Conservation (phyloP, 2,888 invertebrate species). For the Mechanitis messenoides region DNA sequence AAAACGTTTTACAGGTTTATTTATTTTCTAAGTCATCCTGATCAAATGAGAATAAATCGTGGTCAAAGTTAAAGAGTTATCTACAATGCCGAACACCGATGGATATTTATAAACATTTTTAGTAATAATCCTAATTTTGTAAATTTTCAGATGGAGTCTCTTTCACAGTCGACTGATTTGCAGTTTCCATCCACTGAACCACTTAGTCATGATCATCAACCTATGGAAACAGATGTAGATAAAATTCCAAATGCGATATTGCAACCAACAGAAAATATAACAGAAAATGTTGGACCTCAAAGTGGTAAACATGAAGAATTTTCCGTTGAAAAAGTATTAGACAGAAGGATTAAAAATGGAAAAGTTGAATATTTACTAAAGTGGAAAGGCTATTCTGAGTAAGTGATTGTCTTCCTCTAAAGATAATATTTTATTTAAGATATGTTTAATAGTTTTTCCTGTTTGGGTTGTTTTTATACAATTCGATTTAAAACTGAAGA, state of each 20-base stretch:
- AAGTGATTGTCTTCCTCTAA: constrained; percentile 37
- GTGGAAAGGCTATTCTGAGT: constrained; percentile 82
- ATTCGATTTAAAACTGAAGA: too few relatives aligned
- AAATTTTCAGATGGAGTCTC: constrained; percentile 35
- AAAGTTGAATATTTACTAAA: constrained; percentile 81
- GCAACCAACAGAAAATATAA: constrained; percentile 22
- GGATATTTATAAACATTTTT: too few relatives aligned
- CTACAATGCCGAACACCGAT: too few relatives aligned
- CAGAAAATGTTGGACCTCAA: constrained; percentile 38
- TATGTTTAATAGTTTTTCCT: not conserved
- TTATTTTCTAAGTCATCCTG: too few relatives aligned
- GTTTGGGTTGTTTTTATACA: too few relatives aligned
- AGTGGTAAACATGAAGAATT: constrained; percentile 79
- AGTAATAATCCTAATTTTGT: not conserved
- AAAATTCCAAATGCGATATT: constrained; percentile 21
- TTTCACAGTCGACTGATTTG: constrained; percentile 36
- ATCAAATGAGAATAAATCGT: too few relatives aligned
- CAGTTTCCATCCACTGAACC: constrained; percentile 29
- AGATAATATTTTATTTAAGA: not conserved
- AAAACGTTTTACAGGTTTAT: too few relatives aligned
- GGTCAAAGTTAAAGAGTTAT: too few relatives aligned
- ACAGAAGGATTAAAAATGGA: constrained; percentile 81
- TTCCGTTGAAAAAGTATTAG: constrained; percentile 85
- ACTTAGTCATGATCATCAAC: constrained; percentile 35
- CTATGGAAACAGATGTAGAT: constrained; percentile 40